Evolutionary conservation across 2,888 invertebrate species (phyloP), one percentile per base, ranked within the genome.

Genomic region (Phrixothrix hirtus): DNA sequence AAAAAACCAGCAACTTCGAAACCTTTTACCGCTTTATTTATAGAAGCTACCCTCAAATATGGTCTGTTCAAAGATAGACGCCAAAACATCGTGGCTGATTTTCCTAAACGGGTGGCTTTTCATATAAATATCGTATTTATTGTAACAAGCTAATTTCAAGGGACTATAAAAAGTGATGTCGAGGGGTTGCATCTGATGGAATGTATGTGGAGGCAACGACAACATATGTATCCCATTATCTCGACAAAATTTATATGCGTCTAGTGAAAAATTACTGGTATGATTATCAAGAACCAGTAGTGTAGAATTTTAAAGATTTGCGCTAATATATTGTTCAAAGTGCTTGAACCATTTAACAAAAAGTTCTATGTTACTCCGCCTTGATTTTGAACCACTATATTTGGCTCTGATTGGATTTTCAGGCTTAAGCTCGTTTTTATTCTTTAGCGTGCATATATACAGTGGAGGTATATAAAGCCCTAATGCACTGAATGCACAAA

Each of bases 191-290:
- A 50, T 49, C 41, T 37, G 41, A 53, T 61, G 62, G 29, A 49
- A 57, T n/a, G 43, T 57, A 41, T 64, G 60, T 34, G 59, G 62
- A 37, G 62, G 58, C 6, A 65, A 25, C n/a, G 59, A 55, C 7
- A 62, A 26, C 54, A 64, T 59, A 9, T 35, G 27, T 30, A 62
- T 56, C n/a, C 34, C 15, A 17, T 53, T 47, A 9, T 16, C 14
- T 29, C 32, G 47, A 26, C 47, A 54, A 29, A 15, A 35, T 6
- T 34, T 26, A 26, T 34, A 44, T 25, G 25, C 26, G 7, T 2
- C 21, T 5, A 5, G 15, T 17, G 26, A 27, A 14, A 39, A 25
- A 12, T 39, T 9, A 9, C 36, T 16, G 2, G 13, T 2, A 16
- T 36, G 36, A 17, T 36, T 36, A n/a, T 36, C 36, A 1, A 36